phyloP scores from a whole-genome alignment of 2,113 vertebrate species.

The Cisticola juncidis region DNA sequence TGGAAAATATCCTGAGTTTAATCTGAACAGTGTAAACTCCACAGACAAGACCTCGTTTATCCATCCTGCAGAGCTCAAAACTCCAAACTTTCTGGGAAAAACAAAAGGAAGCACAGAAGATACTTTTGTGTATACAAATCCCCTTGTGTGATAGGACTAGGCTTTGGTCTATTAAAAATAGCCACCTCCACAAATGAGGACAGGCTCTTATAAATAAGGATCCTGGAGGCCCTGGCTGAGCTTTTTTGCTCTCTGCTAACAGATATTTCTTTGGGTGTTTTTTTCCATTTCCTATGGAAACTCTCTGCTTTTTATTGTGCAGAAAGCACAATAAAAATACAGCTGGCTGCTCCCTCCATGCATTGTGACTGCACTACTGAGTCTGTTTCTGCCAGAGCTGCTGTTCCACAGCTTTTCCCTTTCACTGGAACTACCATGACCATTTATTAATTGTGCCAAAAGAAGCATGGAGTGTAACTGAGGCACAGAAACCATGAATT shows the following conservation, averaged over 20 bases:
- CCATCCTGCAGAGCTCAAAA: neutral
- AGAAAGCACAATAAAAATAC: neutral
- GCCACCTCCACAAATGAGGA: neutral
- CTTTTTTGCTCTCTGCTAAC: neutral
- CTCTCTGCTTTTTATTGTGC: neutral
- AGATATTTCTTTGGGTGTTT: neutral
- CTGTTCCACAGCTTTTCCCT: neutral
- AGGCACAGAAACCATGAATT: neutral
- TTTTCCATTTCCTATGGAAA: neutral
- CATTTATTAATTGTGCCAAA: neutral
- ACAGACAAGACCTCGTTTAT: conserved; percentile 13
- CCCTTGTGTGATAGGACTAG: neutral
- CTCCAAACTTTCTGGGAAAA: neutral
- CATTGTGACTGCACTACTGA: neutral
- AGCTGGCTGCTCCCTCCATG: neutral
- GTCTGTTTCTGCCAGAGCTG: neutral
- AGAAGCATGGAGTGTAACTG: neutral
- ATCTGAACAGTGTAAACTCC: conserved; percentile 23
- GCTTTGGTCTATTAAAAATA: neutral
- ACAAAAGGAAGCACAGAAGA: neutral
- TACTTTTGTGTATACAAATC: neutral
- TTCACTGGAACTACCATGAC: neutral
- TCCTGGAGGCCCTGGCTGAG: neutral
- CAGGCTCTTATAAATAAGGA: neutral
- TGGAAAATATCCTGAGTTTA: conserved; percentile 45